These are phyloP conservation scores for Acanthaster planci DNA, from an alignment of 35 echinoderm and acorn worm genomes.

Conservation along the genomic window DNA sequence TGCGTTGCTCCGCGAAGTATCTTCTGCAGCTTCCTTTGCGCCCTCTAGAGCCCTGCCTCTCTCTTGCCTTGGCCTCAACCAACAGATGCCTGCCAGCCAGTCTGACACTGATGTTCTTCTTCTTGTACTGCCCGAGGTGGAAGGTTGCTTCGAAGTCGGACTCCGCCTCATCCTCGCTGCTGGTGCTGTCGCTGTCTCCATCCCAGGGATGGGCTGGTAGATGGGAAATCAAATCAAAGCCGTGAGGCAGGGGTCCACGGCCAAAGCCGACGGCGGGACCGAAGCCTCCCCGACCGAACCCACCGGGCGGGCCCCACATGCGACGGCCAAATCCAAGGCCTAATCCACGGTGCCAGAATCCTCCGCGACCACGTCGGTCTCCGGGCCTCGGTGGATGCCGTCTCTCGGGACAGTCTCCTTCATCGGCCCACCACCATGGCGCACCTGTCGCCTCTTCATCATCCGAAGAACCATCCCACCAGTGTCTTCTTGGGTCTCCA, in stretches of 20 bases:
- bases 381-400: neutral
- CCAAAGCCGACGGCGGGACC: neutral
- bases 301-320: neutral
- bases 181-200: conserved; percentile 11
- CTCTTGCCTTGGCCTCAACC: neutral
- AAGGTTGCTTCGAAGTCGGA: conserved; percentile 5
- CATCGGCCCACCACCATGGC: too few relatives aligned
- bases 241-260: neutral
- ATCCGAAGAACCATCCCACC: neutral
- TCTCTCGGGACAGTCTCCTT: neutral
- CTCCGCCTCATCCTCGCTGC: neutral
- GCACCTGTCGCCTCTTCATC: neutral
- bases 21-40: neutral
- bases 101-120: neutral
- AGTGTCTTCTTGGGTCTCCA: too few relatives aligned
- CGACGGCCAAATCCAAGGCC: neutral
- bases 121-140: neutral
- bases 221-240: neutral
- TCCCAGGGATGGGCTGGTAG: neutral
- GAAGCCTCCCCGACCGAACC: neutral
- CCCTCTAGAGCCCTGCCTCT: neutral
- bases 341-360: neutral
- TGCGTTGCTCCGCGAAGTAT: neutral
- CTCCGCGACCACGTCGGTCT: neutral
- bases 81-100: neutral